A percentile compares a stretch with the other conserved stretches of the same genome.
These are phyloP conservation scores for Apodemia mormo DNA, from an alignment of 2,888 invertebrate species.

Conservation along the genomic window DNA sequence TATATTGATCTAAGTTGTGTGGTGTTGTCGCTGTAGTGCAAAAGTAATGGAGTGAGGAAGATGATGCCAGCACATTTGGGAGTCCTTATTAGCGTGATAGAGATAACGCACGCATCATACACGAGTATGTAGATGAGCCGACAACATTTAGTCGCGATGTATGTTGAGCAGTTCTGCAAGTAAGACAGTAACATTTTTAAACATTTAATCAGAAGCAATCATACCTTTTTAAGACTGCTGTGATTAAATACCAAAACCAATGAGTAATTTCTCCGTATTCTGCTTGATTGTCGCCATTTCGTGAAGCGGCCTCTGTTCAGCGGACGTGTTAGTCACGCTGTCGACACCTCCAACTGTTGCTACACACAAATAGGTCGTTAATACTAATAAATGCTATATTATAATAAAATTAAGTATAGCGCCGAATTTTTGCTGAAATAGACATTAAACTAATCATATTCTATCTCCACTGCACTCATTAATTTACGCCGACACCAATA, in stretches of 20 bases:
- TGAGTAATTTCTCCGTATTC: constrained; percentile 1
- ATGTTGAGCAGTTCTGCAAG: neutral
- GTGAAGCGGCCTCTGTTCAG: neutral
- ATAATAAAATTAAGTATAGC: neutral
- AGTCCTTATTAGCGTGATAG: too few relatives aligned
- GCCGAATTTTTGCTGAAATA: neutral
- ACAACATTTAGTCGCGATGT: neutral
- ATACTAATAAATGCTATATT: neutral
- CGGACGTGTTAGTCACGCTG: neutral
- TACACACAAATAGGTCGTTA: neutral
- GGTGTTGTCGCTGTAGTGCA: too few relatives aligned
- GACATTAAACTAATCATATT: neutral
- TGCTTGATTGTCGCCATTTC: neutral
- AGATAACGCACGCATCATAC: too few relatives aligned
- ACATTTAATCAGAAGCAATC: neutral
- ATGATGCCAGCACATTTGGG: too few relatives aligned
- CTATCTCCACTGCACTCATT: neutral
- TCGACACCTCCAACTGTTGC: constrained; percentile 2
- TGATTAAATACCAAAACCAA: neutral
- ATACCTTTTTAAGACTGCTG: neutral
- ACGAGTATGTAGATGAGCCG: neutral
- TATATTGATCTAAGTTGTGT: too few relatives aligned
- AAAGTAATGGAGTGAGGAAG: too few relatives aligned
- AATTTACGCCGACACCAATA: too few relatives aligned
- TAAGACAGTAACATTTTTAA: neutral